Conservation (phyloP, 2,888 invertebrate species). For the Poecilus cupreus region DNA sequence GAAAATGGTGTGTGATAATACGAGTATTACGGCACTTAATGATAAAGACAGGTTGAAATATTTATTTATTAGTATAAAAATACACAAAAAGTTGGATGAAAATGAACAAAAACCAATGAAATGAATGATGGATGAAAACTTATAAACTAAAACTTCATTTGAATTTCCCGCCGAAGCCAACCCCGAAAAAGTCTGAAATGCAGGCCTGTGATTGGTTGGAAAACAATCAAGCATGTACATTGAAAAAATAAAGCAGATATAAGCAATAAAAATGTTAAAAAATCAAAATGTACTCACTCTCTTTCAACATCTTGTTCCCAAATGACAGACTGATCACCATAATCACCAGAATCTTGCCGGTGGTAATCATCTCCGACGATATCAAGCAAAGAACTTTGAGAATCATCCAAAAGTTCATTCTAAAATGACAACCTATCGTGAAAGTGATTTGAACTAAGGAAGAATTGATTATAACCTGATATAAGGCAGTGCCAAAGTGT, state of each 20-base stretch:
- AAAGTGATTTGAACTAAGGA: background rate
- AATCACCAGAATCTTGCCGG: conserved; percentile 23
- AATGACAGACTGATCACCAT: conserved; percentile 41
- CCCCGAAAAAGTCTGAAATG: no score
- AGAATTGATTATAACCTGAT: conserved; percentile 50
- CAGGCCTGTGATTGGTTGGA: background rate
- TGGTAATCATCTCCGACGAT: conserved; percentile 49
- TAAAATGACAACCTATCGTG: conserved; percentile 53
- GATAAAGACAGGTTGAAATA: background rate
- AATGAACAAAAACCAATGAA: no score
- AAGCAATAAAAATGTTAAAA: background rate
- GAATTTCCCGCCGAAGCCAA: background rate
- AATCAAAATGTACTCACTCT: conserved; percentile 68
- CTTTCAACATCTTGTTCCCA: conserved; percentile 68
- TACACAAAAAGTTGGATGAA: background rate
- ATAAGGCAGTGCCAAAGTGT: conserved; percentile 70
- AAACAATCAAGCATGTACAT: background rate
- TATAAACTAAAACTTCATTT: background rate
- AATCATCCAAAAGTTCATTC: conserved; percentile 66
- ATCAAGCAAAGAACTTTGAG: conserved; percentile 65
- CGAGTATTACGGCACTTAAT: background rate
- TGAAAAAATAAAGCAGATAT: background rate
- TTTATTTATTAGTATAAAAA: background rate
- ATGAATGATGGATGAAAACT: no score
- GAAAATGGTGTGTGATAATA: background rate